These are phyloP conservation scores for Clarias gariepinus DNA, from an alignment of 2,113 vertebrate genomes.

Conservation along the genomic window DNA sequence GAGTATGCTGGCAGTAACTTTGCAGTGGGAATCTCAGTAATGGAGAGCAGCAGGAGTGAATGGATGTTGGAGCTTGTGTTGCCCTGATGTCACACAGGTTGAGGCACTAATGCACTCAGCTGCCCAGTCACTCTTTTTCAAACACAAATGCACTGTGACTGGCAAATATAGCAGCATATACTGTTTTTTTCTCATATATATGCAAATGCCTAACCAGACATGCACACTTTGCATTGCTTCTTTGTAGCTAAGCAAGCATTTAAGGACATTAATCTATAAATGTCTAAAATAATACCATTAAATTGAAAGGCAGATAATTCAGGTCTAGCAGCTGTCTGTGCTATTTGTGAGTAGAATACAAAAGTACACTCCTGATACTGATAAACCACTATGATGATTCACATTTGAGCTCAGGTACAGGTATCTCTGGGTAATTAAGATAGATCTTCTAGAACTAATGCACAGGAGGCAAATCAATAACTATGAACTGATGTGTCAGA, in stretches of 20 bases:
- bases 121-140: slow-evolving; percentile 13
- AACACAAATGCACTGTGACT: slow-evolving; percentile 47
- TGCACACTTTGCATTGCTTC: slow-evolving; percentile 22
- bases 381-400: slow-evolving; percentile 14
- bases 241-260: slow-evolving; percentile 12
- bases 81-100: slow-evolving; percentile 24
- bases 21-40: slow-evolving; percentile 27
- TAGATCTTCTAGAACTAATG: background rate
- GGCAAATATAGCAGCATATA: slow-evolving; percentile 47
- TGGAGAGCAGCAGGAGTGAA: slow-evolving; percentile 10
- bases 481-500: slow-evolving; percentile 4
- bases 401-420: background rate
- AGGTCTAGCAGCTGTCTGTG: background rate
- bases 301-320: slow-evolving; percentile 29
- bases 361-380: slow-evolving; percentile 23
- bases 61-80: background rate
- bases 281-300: slow-evolving; percentile 32
- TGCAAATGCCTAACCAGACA: slow-evolving; percentile 1
- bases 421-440: background rate
- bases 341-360: background rate
- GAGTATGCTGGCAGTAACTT: slow-evolving; percentile 7
- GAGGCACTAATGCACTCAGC: slow-evolving; percentile 26
- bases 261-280: background rate
- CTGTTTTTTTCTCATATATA: slow-evolving; percentile 15
- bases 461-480: slow-evolving; percentile 7